A percentile compares a stretch with the other conserved stretches of the same genome.
These are phyloP conservation scores for Bubalus kerabau DNA, from an alignment of 2,113 vertebrate genomes.

Conservation along the genomic window DNA sequence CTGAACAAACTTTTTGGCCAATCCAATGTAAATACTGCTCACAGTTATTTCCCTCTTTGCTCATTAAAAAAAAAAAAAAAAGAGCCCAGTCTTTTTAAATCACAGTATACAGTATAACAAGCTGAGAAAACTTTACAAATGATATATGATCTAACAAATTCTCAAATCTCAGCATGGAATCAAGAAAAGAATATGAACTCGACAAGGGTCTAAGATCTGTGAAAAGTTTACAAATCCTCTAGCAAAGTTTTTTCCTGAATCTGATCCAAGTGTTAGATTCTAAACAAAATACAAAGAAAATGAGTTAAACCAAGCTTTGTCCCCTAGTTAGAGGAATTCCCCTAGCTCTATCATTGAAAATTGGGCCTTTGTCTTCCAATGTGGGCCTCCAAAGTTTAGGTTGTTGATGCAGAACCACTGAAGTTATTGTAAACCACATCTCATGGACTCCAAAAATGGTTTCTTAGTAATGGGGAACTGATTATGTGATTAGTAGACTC, in stretches of 20 bases:
- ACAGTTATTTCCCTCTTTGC: neutral
- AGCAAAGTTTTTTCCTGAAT: conserved; percentile 14
- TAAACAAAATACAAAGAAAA: conserved; percentile 59
- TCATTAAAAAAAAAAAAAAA: neutral
- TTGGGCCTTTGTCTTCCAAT: conserved; percentile 55
- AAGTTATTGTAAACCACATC: conserved; percentile 72
- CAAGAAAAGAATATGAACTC: neutral
- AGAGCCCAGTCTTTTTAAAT: neutral
- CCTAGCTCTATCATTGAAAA: conserved; percentile 59
- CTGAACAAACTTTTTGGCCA: neutral
- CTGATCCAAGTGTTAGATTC: conserved; percentile 41
- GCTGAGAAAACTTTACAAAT: neutral
- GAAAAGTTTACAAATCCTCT: conserved; percentile 45
- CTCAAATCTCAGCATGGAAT: neutral
- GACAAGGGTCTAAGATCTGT: neutral
- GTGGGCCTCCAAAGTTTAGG: conserved; percentile 29
- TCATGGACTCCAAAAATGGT: conserved; percentile 76
- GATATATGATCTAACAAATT: neutral
- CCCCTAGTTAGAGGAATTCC: conserved; percentile 57
- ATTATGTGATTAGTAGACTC: conserved; percentile 79
- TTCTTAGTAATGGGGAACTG: conserved; percentile 79
- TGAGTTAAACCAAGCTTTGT: conserved; percentile 48
- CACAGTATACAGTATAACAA: neutral
- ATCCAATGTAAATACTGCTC: neutral
- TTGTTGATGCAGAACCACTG: conserved; percentile 62